Percentiles rank a stretch among this genome's conserved stretches.
These are phyloP conservation scores for Drosophila punjabiensis DNA, from an alignment of 1,140 invertebrate genomes.

Conservation along the genomic window DNA sequence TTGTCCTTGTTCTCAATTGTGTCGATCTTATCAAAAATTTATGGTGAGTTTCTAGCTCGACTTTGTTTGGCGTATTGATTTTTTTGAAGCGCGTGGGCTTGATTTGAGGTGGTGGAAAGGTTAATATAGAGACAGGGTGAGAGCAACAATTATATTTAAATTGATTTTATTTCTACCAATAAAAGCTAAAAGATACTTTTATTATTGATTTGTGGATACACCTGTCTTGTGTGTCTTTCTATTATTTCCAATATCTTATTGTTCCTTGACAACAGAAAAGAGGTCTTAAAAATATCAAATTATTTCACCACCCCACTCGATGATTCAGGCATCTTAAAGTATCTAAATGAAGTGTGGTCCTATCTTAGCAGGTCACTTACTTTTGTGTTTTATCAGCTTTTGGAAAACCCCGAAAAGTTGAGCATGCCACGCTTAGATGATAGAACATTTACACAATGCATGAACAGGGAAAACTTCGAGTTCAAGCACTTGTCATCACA, in stretches of 20 bases:
- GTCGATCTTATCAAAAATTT: constrained; percentile 42
- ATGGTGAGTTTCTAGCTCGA: constrained; percentile 27
- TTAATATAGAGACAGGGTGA: background rate
- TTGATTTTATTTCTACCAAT: background rate
- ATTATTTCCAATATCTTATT: background rate
- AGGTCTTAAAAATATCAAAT: background rate
- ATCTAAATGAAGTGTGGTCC: constrained; percentile 2
- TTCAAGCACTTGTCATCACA: constrained; percentile 30
- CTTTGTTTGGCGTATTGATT: constrained; percentile 52
- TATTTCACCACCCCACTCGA: constrained; percentile 8
- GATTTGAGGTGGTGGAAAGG: background rate
- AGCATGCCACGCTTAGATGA: constrained; percentile 25
- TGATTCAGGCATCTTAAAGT: constrained; percentile 17
- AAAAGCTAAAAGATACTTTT: background rate
- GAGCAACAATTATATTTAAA: background rate
- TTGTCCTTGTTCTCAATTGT: constrained; percentile 61
- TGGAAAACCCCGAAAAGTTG: constrained; percentile 7
- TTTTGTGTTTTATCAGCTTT: constrained; percentile 28
- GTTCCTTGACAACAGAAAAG: constrained; percentile 7
- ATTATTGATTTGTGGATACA: background rate
- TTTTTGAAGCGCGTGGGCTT: background rate
- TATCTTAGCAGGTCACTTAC: constrained; percentile 16
- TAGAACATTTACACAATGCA: constrained; percentile 36
- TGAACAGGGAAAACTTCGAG: constrained; percentile 18
- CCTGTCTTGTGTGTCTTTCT: too few relatives aligned